Conservation (phyloP, 2,797 vertebrate species). For the Miopithecus talapoin region DNA sequence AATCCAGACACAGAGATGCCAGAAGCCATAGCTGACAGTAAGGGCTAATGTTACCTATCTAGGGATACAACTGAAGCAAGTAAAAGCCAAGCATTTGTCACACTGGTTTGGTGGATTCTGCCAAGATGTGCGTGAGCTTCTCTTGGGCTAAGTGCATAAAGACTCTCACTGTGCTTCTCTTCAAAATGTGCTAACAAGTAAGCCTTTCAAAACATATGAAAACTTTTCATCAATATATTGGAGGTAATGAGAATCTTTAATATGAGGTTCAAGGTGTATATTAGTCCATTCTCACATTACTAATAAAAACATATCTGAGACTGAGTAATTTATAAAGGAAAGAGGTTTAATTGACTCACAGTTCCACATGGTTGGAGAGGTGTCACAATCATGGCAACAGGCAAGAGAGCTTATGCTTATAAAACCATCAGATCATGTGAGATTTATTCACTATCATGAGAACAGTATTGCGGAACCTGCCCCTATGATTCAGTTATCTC, state of each 20-base stretch:
- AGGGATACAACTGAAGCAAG: background rate
- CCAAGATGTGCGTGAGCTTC: background rate
- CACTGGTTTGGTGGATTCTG: background rate
- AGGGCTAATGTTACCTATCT: background rate
- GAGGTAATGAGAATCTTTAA: background rate
- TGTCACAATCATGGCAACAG: too few relatives aligned
- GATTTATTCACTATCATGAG: too few relatives aligned
- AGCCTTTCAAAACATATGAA: background rate
- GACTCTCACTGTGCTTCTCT: background rate
- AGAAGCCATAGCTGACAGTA: background rate
- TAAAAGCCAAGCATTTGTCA: background rate
- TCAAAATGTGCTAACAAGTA: background rate
- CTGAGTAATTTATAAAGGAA: too few relatives aligned
- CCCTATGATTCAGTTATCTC: too few relatives aligned
- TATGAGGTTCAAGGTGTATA: background rate
- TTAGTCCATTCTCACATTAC: too few relatives aligned
- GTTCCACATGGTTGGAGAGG: too few relatives aligned
- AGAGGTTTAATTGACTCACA: too few relatives aligned
- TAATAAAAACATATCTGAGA: too few relatives aligned
- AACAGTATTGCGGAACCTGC: too few relatives aligned
- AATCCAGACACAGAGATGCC: background rate
- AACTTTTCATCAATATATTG: background rate
- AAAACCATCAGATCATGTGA: too few relatives aligned
- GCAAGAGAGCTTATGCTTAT: too few relatives aligned
- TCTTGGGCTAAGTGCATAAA: background rate